Percentiles rank a stretch among this genome's conserved stretches.
phyloP scores from a whole-genome alignment of 2,113 vertebrate genomes.

The Aegypius monachus region DNA sequence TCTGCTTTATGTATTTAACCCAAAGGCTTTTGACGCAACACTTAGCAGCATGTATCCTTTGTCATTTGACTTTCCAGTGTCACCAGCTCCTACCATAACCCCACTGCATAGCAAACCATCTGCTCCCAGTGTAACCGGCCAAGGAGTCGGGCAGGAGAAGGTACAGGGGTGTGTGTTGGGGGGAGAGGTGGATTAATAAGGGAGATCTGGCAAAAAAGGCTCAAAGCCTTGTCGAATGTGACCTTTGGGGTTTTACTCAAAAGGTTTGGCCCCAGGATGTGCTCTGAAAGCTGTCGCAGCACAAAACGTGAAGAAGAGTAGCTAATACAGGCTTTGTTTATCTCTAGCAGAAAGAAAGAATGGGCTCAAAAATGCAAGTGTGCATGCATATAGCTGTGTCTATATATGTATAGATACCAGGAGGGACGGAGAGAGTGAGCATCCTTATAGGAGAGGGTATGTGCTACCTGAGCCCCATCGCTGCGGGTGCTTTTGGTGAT shows the following conservation, averaged over 20 bases:
- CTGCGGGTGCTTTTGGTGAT: not conserved
- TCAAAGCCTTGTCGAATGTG: not conserved
- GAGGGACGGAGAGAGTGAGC: not conserved
- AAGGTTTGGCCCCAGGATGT: rapidly evolving
- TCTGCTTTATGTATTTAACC: not conserved
- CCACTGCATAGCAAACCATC: rapidly evolving
- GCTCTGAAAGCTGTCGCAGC: not conserved
- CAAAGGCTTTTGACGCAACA: not conserved
- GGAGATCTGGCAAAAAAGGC: not conserved
- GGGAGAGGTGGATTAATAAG: not conserved
- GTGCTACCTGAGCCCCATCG: rapidly evolving
- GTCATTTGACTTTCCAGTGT: not conserved
- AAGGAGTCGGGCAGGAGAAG: not conserved
- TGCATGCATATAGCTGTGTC: rapidly evolving
- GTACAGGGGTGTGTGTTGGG: rapidly evolving
- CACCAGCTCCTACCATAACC: not conserved
- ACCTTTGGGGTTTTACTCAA: not conserved
- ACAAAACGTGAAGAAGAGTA: not conserved
- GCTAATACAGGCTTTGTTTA: not conserved
- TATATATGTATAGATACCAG: rapidly evolving
- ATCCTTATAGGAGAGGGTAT: not conserved
- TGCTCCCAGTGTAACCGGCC: not conserved
- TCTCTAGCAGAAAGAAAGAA: not conserved
- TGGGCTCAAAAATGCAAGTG: not conserved
- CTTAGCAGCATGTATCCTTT: rapidly evolving